Evolutionary conservation across 2,888 invertebrate species (phyloP).

Genomic region (Coenonympha arcania): DNA sequence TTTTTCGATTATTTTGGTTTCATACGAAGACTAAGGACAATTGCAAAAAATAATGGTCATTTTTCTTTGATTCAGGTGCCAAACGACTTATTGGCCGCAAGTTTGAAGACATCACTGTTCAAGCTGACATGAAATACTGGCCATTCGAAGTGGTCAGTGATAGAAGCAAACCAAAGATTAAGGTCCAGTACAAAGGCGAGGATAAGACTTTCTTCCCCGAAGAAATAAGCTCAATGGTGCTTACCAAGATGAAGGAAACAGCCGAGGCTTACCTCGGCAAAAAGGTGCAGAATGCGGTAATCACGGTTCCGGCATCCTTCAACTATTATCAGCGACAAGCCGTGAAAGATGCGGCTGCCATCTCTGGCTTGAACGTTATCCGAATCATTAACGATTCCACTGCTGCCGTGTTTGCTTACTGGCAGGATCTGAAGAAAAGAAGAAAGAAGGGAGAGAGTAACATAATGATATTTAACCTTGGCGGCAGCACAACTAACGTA

Average conservation of each 20-base stretch:
- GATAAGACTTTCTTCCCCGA: slow-evolving; percentile 91
- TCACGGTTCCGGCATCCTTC: slow-evolving; percentile 93
- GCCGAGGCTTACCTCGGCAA: slow-evolving; percentile 91
- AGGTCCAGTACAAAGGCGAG: slow-evolving; percentile 91
- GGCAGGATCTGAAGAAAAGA: too few species aligned
- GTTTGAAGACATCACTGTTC: slow-evolving; percentile 89
- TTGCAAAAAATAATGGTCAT: background rate
- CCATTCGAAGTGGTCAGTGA: slow-evolving; percentile 91
- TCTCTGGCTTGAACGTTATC: slow-evolving; percentile 91
- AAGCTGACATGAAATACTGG: slow-evolving; percentile 95
- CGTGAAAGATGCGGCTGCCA: slow-evolving; percentile 93
- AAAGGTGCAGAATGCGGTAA: slow-evolving; percentile 87
- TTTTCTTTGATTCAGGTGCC: slow-evolving; percentile 82
- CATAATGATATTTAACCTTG: slow-evolving; percentile 85
- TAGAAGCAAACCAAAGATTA: slow-evolving; percentile 85
- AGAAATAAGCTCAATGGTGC: slow-evolving; percentile 93
- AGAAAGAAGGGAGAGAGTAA: slow-evolving; percentile 90
- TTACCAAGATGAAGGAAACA: slow-evolving; percentile 94
- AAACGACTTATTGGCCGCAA: slow-evolving; percentile 94
- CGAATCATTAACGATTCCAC: slow-evolving; percentile 95
- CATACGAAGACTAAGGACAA: background rate
- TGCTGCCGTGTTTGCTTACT: slow-evolving; percentile 93
- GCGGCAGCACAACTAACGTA: slow-evolving; percentile 96
- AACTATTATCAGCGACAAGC: slow-evolving; percentile 93
- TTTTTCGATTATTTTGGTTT: slow-evolving; percentile 44